phyloP scores from a whole-genome alignment of 2,113 vertebrate genomes.

The Scolopax mira region DNA sequence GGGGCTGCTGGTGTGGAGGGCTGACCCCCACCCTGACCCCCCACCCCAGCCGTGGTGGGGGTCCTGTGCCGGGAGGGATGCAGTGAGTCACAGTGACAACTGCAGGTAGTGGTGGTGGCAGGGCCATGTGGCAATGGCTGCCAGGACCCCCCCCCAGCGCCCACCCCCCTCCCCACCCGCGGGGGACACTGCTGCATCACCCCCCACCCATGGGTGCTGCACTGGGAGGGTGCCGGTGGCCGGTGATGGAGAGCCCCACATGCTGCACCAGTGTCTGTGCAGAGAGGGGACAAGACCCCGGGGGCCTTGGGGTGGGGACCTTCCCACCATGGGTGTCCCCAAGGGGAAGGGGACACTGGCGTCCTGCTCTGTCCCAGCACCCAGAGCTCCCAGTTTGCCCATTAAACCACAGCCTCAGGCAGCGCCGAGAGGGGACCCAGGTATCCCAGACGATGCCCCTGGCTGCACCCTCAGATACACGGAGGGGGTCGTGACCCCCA shows the following conservation, averaged over 20 bases:
- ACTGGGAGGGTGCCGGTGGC: accelerated
- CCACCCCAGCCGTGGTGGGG: background rate
- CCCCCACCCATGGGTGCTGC: background rate
- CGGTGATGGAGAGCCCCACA: accelerated
- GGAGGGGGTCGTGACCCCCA: background rate
- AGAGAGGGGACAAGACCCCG: background rate
- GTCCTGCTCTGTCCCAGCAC: background rate
- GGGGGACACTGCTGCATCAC: background rate
- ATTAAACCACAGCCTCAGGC: background rate
- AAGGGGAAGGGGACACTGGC: background rate
- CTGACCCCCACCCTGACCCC: background rate
- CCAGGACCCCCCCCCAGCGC: background rate
- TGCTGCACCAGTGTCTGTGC: accelerated
- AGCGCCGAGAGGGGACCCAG: background rate
- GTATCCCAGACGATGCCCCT: accelerated
- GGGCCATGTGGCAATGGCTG: background rate
- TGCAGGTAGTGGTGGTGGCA: background rate
- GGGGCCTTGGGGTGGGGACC: background rate
- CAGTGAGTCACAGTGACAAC: background rate
- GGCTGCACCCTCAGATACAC: background rate
- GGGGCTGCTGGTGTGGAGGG: background rate
- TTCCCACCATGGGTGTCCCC: background rate
- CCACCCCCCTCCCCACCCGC: background rate
- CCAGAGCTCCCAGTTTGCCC: background rate
- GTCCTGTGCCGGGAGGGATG: background rate